phyloP scores from a whole-genome alignment of 2,888 invertebrate genomes.

The Cosmopolites sordidus region DNA sequence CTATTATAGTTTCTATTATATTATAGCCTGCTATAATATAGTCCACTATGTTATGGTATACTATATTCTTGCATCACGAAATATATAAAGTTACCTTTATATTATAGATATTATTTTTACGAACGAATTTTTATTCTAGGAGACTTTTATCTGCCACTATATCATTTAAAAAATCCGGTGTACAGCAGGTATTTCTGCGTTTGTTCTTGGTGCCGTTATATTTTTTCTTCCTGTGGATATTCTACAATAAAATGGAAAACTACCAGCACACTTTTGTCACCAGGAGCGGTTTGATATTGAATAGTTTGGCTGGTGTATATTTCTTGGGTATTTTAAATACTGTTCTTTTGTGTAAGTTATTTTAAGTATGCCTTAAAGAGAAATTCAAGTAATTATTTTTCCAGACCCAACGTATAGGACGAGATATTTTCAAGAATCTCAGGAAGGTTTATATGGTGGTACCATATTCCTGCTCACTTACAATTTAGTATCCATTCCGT shows the following conservation, averaged over 20 bases:
- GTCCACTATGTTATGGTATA: too few relatives aligned
- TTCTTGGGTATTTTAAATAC: conserved; percentile 67
- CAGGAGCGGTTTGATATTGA: conserved; percentile 67
- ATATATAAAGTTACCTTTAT: too few relatives aligned
- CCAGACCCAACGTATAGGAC: conserved; percentile 79
- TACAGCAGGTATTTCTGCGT: conserved; percentile 71
- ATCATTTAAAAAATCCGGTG: conserved; percentile 69
- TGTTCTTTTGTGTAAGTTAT: conserved; percentile 62
- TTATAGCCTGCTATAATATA: too few relatives aligned
- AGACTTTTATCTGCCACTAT: conserved; percentile 74
- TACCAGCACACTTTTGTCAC: conserved; percentile 68
- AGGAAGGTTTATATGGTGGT: conserved; percentile 85
- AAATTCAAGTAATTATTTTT: conserved; percentile 25
- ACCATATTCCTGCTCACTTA: conserved; percentile 78
- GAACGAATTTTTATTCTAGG: conserved; percentile 55
- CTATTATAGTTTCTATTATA: too few relatives aligned
- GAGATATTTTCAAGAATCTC: conserved; percentile 86
- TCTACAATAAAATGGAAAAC: conserved; percentile 66
- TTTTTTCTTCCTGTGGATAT: conserved; percentile 73
- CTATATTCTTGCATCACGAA: too few relatives aligned
- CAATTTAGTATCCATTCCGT: conserved; percentile 75
- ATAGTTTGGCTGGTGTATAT: conserved; percentile 63
- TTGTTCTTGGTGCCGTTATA: conserved; percentile 70
- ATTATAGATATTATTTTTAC: too few relatives aligned
- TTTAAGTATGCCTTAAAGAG: background rate